These are phyloP conservation scores for Drosophila lacicola DNA, from an alignment of 2,888 invertebrate species.

Conservation along the genomic window DNA sequence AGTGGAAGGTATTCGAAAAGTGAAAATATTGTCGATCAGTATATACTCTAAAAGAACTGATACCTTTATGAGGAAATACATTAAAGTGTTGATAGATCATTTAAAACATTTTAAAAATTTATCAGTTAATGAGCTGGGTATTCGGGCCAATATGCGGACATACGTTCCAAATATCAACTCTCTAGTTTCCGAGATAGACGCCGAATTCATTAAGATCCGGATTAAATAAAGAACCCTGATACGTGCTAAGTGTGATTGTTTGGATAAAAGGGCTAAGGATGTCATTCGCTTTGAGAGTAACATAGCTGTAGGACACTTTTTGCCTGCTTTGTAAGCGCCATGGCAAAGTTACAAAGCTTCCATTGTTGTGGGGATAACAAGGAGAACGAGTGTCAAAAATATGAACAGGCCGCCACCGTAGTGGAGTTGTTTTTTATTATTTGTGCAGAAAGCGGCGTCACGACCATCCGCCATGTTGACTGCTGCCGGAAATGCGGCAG, in stretches of 20 bases:
- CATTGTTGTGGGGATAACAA: constrained; percentile 15
- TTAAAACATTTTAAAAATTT: too few species aligned
- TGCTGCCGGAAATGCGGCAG: constrained; percentile 79
- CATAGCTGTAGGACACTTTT: constrained; percentile 6
- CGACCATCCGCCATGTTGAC: constrained; percentile 71
- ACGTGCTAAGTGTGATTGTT: too few species aligned
- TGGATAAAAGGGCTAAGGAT: neutral
- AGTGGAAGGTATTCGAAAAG: too few species aligned
- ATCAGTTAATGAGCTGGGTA: too few species aligned
- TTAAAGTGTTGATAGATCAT: too few species aligned
- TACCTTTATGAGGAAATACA: too few species aligned
- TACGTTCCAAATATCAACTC: too few species aligned
- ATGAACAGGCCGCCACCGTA: constrained; percentile 50
- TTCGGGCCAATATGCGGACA: too few species aligned
- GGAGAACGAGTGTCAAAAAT: constrained; percentile 51
- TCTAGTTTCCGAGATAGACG: too few species aligned
- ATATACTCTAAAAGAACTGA: too few species aligned
- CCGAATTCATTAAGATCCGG: neutral
- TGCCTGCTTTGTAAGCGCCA: constrained; percentile 10
- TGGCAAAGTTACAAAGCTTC: constrained; percentile 30
- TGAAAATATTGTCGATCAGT: too few species aligned
- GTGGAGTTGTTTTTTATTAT: constrained; percentile 36
- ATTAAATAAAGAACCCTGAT: too few species aligned
- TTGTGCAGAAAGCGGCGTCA: constrained; percentile 70
- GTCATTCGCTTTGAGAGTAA: constrained; percentile 16